These are phyloP conservation scores for Peromyscus eremicus DNA, from an alignment of 2,797 vertebrate genomes.

Conservation along the genomic window DNA sequence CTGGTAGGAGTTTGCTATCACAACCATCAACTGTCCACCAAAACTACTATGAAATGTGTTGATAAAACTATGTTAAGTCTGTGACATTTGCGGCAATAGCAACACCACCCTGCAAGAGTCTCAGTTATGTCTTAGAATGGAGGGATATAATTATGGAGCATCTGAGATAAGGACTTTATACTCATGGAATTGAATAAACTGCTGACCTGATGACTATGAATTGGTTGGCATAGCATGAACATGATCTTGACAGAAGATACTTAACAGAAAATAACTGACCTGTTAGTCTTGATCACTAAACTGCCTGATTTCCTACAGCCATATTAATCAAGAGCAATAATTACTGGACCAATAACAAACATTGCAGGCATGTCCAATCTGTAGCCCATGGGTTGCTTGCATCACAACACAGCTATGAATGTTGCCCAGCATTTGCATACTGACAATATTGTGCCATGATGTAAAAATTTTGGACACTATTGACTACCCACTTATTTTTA, in stretches of 20 bases:
- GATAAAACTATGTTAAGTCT: background rate
- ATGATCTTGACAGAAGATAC: background rate
- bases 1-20: background rate
- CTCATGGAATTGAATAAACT: background rate
- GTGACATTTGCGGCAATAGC: background rate
- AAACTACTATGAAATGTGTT: background rate
- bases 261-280: background rate
- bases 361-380: background rate
- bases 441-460: background rate
- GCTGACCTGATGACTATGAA: background rate
- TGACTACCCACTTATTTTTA: background rate
- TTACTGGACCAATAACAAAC: background rate
- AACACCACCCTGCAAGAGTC: background rate
- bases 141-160: background rate
- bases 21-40: background rate
- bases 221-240: background rate
- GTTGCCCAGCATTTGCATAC: background rate
- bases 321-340: background rate
- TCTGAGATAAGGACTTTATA: background rate
- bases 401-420: background rate
- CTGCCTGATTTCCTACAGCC: background rate
- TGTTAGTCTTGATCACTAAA: background rate
- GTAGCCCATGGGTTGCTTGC: no score
- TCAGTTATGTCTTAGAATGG: background rate
- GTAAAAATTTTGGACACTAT: background rate